phyloP scores from a whole-genome alignment of 2,888 invertebrate genomes.

The Auanema freiburgensis region DNA sequence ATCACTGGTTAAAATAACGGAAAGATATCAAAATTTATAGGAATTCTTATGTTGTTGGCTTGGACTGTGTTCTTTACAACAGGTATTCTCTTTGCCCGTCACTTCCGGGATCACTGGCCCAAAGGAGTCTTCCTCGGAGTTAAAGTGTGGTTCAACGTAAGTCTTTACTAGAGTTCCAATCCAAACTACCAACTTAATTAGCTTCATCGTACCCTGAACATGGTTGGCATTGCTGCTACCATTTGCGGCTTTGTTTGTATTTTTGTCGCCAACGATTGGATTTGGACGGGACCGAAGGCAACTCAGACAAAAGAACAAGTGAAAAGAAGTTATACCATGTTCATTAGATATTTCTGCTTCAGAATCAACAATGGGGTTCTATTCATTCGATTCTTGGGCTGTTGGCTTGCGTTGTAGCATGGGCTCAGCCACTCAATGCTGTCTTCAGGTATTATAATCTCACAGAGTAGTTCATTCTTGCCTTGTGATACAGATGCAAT shows the following conservation, averaged over 20 bases:
- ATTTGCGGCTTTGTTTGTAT: constrained; percentile 44
- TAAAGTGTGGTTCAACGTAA: constrained; percentile 47
- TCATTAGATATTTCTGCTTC: background rate
- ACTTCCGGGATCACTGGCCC: constrained; percentile 41
- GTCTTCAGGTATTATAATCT: constrained; percentile 20
- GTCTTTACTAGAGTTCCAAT: background rate
- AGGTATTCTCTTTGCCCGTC: constrained; percentile 40
- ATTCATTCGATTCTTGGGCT: constrained; percentile 46
- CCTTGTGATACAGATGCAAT: constrained; percentile 24
- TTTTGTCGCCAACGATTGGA: constrained; percentile 44
- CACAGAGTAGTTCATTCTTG: background rate
- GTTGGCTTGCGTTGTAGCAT: constrained; percentile 43
- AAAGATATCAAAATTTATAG: constrained; percentile 17
- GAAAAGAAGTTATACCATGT: background rate
- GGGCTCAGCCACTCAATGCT: constrained; percentile 48
- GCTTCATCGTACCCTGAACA: constrained; percentile 42
- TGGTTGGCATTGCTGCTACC: constrained; percentile 37
- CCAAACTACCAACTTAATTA: constrained; percentile 11
- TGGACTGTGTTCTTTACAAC: constrained; percentile 38
- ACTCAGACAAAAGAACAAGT: constrained; percentile 4
- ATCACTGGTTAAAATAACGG: background rate
- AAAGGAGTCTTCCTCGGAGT: constrained; percentile 32
- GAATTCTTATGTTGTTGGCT: constrained; percentile 37
- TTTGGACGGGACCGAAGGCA: constrained; percentile 41
- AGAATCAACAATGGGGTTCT: constrained; percentile 40